These are phyloP conservation scores for Ips typographus DNA, from an alignment of 1,140 invertebrate genomes.

Conservation along the genomic window DNA sequence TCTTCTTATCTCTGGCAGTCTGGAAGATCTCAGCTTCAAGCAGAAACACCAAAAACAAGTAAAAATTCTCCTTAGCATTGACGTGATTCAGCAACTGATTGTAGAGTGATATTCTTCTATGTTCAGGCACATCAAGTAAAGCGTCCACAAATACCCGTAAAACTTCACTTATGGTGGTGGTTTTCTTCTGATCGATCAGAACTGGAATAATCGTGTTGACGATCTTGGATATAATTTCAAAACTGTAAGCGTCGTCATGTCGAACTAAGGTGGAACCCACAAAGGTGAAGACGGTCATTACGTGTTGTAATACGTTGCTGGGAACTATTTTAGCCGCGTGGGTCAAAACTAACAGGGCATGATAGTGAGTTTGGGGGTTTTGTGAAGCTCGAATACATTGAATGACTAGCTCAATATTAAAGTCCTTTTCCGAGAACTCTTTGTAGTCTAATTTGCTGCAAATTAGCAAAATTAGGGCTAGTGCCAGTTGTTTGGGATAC, in stretches of 20 bases:
- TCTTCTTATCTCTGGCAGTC: slow-evolving; percentile 54
- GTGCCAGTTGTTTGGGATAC: slow-evolving; percentile 84
- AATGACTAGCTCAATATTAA: slow-evolving; percentile 82
- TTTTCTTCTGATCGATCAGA: slow-evolving; percentile 62
- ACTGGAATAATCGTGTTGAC: slow-evolving; percentile 89
- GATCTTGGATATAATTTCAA: slow-evolving; percentile 88
- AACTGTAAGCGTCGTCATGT: slow-evolving; percentile 92
- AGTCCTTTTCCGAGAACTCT: slow-evolving; percentile 59
- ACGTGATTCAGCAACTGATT: slow-evolving; percentile 75
- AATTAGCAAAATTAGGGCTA: slow-evolving; percentile 75
- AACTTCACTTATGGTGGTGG: slow-evolving; percentile 61
- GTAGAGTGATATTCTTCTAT: slow-evolving; percentile 79
- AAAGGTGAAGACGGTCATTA: slow-evolving; percentile 95
- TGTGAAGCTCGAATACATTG: slow-evolving; percentile 85
- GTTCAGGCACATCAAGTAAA: slow-evolving; percentile 85
- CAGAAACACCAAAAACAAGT: slow-evolving; percentile 72
- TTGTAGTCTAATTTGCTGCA: slow-evolving; percentile 58
- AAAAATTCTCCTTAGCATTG: slow-evolving; percentile 68
- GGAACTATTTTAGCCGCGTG: slow-evolving; percentile 74
- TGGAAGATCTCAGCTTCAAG: slow-evolving; percentile 68
- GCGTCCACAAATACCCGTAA: slow-evolving; percentile 89
- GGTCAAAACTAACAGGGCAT: slow-evolving; percentile 80
- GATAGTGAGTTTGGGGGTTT: slow-evolving; percentile 93
- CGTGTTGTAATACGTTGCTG: slow-evolving; percentile 82
- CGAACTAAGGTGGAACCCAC: slow-evolving; percentile 88